Evolutionary conservation across 1,140 invertebrate genomes (phyloP).

Genomic region (Apis dorsata): DNA sequence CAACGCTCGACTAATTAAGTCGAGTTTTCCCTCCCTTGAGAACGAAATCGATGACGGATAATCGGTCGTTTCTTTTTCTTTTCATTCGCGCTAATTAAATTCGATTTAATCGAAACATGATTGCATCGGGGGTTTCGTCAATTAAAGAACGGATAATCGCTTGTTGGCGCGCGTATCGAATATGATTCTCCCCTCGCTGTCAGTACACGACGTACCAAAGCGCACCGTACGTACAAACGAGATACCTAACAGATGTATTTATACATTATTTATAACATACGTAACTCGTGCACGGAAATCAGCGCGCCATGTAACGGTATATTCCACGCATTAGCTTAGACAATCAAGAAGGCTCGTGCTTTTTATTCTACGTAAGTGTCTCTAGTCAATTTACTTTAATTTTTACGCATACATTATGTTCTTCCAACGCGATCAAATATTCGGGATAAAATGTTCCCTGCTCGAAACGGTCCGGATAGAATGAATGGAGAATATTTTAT

Average conservation of each 20-base stretch:
- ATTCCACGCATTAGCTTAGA: conserved; percentile 53
- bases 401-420: conserved; percentile 2
- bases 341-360: conserved; percentile 73
- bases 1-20: background rate
- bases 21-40: background rate
- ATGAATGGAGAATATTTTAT: no score
- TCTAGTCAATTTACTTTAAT: conserved; percentile 60
- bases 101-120: background rate
- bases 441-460: background rate
- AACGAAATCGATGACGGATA: background rate
- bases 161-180: background rate
- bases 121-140: background rate
- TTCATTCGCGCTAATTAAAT: background rate
- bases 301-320: conserved; percentile 23
- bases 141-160: conserved; percentile 5
- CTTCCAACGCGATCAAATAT: background rate
- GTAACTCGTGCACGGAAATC: conserved; percentile 14
- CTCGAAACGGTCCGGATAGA: background rate
- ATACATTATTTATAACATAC: conserved; percentile 51
- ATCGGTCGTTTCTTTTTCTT: background rate
- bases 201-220: conserved; percentile 55
- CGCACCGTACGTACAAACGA: conserved; percentile 53
- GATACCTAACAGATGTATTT: conserved; percentile 39
- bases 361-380: conserved; percentile 61
- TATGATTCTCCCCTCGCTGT: conserved; percentile 18